phyloP scores from a whole-genome alignment of 2,888 invertebrate species.

The Stenodera caucasica region DNA sequence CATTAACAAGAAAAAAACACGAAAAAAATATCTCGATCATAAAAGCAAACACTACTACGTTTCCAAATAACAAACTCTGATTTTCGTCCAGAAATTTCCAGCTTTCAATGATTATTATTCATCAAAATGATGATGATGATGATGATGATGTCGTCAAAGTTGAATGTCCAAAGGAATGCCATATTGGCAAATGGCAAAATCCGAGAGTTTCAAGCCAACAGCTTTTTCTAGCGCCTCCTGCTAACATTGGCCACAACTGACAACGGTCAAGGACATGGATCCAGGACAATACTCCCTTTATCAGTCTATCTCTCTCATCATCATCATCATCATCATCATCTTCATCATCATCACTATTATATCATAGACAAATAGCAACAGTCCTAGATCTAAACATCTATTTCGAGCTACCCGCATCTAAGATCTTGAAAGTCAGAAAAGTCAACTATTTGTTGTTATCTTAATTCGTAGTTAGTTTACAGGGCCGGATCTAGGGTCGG shows the following conservation, averaged over 20 bases:
- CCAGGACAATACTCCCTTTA: slow-evolving; percentile 41
- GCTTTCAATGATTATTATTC: too few species aligned
- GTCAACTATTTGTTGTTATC: too few species aligned
- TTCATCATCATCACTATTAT: neutral
- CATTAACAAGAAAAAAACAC: neutral
- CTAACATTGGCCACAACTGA: slow-evolving; percentile 38
- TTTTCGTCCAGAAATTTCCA: too few species aligned
- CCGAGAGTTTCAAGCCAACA: slow-evolving; percentile 25
- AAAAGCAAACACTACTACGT: neutral
- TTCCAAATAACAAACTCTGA: too few species aligned
- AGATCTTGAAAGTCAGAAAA: neutral
- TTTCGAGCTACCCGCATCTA: neutral
- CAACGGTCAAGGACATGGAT: slow-evolving; percentile 41
- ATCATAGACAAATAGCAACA: neutral
- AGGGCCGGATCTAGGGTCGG: too few species aligned
- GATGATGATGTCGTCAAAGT: slow-evolving; percentile 3
- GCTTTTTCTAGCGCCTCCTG: slow-evolving; percentile 36
- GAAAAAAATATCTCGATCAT: neutral
- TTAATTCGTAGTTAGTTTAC: too few species aligned
- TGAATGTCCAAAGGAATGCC: slow-evolving; percentile 31
- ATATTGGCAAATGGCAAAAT: slow-evolving; percentile 27
- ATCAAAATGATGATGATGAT: too few species aligned
- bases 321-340: neutral
- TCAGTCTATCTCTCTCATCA: slow-evolving; percentile 13
- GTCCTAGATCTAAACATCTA: neutral